These are phyloP conservation scores for Trypoxylus dichotomus DNA, from an alignment of 1,140 invertebrate species.

Conservation along the genomic window DNA sequence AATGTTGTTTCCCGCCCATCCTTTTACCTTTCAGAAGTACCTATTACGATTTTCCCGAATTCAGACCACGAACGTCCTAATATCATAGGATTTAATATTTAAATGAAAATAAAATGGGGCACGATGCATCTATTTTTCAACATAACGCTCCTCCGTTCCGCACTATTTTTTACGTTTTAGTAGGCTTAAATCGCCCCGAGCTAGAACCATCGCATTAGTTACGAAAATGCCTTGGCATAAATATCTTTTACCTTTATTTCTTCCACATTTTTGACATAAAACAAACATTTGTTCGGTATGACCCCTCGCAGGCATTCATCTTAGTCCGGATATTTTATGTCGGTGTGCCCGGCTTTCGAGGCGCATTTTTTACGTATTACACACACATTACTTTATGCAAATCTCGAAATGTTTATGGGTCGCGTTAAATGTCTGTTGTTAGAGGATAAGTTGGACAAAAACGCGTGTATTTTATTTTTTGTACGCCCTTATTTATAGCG, in stretches of 20 bases:
- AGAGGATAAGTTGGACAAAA: background rate
- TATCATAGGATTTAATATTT: slow-evolving; percentile 16
- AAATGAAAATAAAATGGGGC: slow-evolving; percentile 24
- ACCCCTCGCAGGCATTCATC: slow-evolving; percentile 17
- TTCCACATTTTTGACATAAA: slow-evolving; percentile 25
- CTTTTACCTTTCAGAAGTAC: background rate
- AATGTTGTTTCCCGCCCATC: background rate
- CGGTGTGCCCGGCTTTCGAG: background rate
- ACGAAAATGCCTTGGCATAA: slow-evolving; percentile 22
- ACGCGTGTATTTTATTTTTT: background rate
- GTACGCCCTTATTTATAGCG: background rate
- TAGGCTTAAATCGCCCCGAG: slow-evolving; percentile 20
- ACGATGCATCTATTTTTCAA: slow-evolving; percentile 16
- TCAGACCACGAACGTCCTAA: slow-evolving; percentile 15
- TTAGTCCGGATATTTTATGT: slow-evolving; percentile 17
- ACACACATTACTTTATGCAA: slow-evolving; percentile 16
- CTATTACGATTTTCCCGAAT: background rate
- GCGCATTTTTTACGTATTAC: background rate
- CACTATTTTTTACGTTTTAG: slow-evolving; percentile 25
- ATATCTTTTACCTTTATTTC: slow-evolving; percentile 21
- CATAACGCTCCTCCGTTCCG: slow-evolving; percentile 7
- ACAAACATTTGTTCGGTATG: slow-evolving; percentile 25
- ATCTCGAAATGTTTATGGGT: slow-evolving; percentile 14
- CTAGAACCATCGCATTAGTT: slow-evolving; percentile 17
- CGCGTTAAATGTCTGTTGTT: background rate